Evolutionary conservation across 2,888 invertebrate genomes (phyloP).

Genomic region (Brenthis hecate): DNA sequence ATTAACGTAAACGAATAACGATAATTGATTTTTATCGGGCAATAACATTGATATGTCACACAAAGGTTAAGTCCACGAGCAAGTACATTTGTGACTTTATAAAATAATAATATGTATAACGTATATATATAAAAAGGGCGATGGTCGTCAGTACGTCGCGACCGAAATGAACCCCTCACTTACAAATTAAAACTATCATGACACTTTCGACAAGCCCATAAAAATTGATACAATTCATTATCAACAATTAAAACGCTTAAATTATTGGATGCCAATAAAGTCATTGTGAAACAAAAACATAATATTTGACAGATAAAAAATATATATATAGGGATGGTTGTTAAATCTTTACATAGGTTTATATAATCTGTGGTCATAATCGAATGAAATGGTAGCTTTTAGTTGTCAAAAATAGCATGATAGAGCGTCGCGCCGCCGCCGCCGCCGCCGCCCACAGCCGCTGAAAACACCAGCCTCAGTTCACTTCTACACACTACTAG

Average conservation of each 20-base stretch:
- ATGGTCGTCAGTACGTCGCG: slow-evolving; percentile 4
- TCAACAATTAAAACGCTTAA: slow-evolving; percentile 1
- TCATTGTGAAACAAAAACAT: slow-evolving; percentile 5
- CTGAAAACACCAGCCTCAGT: slow-evolving; percentile 29
- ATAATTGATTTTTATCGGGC: no score
- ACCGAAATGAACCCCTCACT: slow-evolving; percentile 4
- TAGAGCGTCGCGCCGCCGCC: slow-evolving; percentile 12
- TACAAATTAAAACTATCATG: slow-evolving; percentile 16
- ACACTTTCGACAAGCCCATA: slow-evolving; percentile 14
- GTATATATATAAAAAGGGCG: not conserved
- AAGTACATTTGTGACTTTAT: slow-evolving; percentile 19
- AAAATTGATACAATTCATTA: slow-evolving; percentile 21
- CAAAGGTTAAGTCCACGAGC: not conserved
- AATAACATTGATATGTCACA: slow-evolving; percentile 5
- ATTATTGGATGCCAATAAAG: slow-evolving; percentile 23
- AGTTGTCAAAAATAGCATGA: slow-evolving; percentile 18
- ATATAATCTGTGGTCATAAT: slow-evolving; percentile 6
- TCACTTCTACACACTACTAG: slow-evolving; percentile 1
- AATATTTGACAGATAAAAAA: not conserved
- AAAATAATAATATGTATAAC: not conserved
- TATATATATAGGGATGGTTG: not conserved
- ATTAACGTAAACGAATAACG: no score
- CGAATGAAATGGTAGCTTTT: no score
- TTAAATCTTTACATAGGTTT: not conserved
- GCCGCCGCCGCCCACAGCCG: slow-evolving; percentile 20